phyloP scores from a whole-genome alignment of 2,888 invertebrate genomes.

The Tubulanus polymorphus region DNA sequence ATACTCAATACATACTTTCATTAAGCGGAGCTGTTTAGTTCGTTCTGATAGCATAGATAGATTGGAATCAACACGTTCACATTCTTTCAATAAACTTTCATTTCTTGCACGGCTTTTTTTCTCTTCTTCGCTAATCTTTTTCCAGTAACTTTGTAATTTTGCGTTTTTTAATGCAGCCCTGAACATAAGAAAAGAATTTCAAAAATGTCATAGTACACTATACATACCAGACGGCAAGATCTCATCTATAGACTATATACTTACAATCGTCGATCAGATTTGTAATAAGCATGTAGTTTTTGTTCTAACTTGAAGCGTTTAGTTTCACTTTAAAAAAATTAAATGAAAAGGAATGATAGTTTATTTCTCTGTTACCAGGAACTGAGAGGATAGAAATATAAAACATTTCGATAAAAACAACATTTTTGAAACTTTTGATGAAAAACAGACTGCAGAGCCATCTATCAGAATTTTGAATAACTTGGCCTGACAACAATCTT shows the following conservation, averaged over 20 bases:
- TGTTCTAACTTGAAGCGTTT: constrained; percentile 36
- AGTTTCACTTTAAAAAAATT: constrained; percentile 33
- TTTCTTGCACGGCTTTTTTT: constrained; percentile 42
- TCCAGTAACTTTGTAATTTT: constrained; percentile 46
- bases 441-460: neutral
- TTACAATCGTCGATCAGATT: constrained; percentile 42
- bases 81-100: constrained; percentile 38
- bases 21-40: constrained; percentile 35
- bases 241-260: too few species aligned
- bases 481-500: neutral
- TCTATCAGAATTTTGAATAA: neutral
- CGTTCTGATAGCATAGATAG: constrained; percentile 32
- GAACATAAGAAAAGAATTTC: neutral
- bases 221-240: too few species aligned
- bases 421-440: too few species aligned
- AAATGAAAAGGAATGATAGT: neutral
- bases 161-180: constrained; percentile 41
- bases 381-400: too few species aligned
- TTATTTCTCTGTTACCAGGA: too few species aligned
- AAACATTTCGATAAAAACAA: too few species aligned
- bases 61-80: constrained; percentile 42
- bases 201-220: neutral
- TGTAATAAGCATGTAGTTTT: constrained; percentile 35
- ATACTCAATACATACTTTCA: too few species aligned
- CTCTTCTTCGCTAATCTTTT: constrained; percentile 47